phyloP scores from a whole-genome alignment of 2,113 vertebrate genomes.

The Colistium nudipinnis region DNA sequence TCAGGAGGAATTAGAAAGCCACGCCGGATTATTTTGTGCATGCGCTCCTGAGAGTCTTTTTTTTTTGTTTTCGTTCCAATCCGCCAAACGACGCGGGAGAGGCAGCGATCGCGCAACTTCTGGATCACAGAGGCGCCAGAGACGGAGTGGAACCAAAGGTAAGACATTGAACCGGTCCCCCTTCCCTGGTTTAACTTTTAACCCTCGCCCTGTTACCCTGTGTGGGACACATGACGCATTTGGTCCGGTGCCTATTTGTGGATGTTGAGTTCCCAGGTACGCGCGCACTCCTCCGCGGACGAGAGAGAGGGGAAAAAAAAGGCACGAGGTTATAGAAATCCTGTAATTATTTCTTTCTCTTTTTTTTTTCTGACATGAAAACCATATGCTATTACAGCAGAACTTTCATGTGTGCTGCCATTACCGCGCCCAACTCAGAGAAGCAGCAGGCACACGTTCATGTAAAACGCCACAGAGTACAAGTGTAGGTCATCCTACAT shows the following conservation, averaged over 20 bases:
- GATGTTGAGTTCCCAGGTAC: conserved; percentile 77
- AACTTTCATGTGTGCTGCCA: conserved; percentile 38
- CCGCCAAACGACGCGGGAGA: conserved; percentile 62
- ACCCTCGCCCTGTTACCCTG: conserved; percentile 58
- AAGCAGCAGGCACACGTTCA: conserved; percentile 31
- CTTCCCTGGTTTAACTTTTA: conserved; percentile 67
- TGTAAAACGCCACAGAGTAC: conserved; percentile 26
- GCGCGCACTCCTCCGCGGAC: conserved; percentile 46
- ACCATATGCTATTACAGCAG: conserved; percentile 47
- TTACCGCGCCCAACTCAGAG: conserved; percentile 45
- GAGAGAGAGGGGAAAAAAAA: no score
- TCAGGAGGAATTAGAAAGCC: conserved; percentile 46
- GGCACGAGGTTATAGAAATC: conserved; percentile 44
- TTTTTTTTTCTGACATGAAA: conserved; percentile 20
- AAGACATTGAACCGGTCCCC: conserved; percentile 38
- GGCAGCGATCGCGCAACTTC: conserved; percentile 71
- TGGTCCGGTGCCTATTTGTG: conserved; percentile 64
- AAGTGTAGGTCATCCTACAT: conserved; percentile 7
- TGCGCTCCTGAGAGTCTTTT: conserved; percentile 35
- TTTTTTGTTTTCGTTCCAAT: no score
- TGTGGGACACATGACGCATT: conserved; percentile 37
- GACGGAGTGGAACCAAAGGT: conserved; percentile 51
- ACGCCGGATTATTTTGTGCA: conserved; percentile 53
- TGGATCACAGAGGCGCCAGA: conserved; percentile 6
- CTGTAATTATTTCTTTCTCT: conserved; percentile 57